Evolutionary conservation across 2,113 vertebrate species (phyloP).

Genomic region (Riparia riparia): DNA sequence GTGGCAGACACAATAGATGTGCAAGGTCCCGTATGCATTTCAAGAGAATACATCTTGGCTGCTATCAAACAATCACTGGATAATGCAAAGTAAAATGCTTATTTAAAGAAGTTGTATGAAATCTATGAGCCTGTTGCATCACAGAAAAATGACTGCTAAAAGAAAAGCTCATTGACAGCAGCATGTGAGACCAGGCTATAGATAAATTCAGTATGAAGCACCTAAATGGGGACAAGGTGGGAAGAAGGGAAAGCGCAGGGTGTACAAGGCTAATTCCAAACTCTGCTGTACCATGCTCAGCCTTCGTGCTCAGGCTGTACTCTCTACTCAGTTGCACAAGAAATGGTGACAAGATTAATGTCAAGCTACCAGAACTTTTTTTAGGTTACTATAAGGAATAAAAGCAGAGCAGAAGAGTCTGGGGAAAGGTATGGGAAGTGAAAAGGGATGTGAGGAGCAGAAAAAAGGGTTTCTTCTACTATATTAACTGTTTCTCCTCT

Average conservation of each 20-base stretch:
- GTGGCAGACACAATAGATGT: neutral
- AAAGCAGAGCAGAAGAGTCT: neutral
- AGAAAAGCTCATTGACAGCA: neutral
- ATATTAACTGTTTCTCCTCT: neutral
- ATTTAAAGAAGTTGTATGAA: neutral
- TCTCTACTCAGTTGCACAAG: neutral
- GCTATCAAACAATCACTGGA: neutral
- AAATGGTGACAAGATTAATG: neutral
- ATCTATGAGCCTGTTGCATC: neutral
- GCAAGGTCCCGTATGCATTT: neutral
- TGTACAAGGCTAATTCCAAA: neutral
- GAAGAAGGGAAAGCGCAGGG: neutral
- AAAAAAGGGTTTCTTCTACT: neutral
- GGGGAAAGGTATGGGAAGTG: neutral
- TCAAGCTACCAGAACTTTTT: neutral
- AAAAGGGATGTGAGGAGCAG: neutral
- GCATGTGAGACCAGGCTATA: neutral
- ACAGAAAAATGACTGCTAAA: neutral
- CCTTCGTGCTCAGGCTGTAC: neutral
- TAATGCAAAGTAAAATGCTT: neutral
- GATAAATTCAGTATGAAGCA: neutral
- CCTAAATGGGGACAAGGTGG: neutral
- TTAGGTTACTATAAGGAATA: neutral
- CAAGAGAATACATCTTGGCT: neutral
- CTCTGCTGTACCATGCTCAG: neutral